phyloP scores from a whole-genome alignment of 2,797 vertebrate genomes.

The Chiroxiphia lanceolata region DNA sequence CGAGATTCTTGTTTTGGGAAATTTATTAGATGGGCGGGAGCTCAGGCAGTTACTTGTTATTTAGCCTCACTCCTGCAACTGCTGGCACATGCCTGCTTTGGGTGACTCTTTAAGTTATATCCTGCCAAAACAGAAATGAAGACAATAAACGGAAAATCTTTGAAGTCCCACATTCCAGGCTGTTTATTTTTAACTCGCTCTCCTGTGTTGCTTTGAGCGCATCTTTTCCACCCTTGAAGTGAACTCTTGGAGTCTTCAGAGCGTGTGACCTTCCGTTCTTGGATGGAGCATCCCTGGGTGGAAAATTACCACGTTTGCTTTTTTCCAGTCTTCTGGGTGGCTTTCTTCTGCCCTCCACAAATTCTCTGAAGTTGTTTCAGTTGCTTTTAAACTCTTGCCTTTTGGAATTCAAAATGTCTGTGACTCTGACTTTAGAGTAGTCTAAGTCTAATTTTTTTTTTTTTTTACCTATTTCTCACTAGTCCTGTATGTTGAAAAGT shows the following conservation, averaged over 20 bases:
- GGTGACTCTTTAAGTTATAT: not conserved
- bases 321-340: not conserved
- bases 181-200: slow-evolving; percentile 41
- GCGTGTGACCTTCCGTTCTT: not conserved
- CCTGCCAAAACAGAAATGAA: slow-evolving; percentile 9
- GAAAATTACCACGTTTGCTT: not conserved
- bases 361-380: not conserved
- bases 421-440: not conserved
- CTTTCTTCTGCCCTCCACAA: not conserved
- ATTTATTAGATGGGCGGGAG: not conserved
- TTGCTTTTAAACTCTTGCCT: not conserved
- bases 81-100: not conserved
- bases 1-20: not conserved
- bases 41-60: not conserved
- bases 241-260: not conserved
- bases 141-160: slow-evolving; percentile 54
- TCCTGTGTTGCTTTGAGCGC: not conserved
- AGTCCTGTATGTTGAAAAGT: not conserved
- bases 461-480: not conserved
- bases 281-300: not conserved
- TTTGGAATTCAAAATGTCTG: not conserved
- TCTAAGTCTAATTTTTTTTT: not conserved
- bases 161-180: slow-evolving; percentile 22
- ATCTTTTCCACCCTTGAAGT: slow-evolving; percentile 1
- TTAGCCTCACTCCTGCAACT: not conserved